These are phyloP conservation scores for Nothocercus julius DNA, from an alignment of 2,113 vertebrate genomes.

Conservation along the genomic window DNA sequence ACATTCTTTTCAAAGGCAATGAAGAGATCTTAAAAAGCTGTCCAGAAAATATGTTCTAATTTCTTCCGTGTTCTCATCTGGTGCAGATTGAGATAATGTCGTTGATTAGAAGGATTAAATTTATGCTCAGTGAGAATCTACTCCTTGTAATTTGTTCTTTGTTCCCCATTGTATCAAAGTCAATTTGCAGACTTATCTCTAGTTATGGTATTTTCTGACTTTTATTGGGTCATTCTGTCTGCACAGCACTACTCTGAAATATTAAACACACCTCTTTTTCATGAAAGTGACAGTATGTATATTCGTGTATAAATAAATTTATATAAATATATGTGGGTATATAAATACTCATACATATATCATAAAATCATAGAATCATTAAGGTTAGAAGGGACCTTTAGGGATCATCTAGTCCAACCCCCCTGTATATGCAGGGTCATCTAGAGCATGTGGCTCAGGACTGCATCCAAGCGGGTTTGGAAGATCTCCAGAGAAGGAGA, in stretches of 20 bases:
- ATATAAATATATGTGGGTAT: not conserved
- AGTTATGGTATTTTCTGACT: not conserved
- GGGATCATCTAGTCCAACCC: no score
- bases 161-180: not conserved
- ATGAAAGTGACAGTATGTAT: not conserved
- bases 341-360: not conserved
- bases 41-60: not conserved
- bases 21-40: not conserved
- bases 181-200: not conserved
- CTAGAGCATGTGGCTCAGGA: no score
- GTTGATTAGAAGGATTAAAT: not conserved
- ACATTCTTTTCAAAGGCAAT: not conserved
- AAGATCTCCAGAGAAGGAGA: no score
- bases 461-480: no score
- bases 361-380: no score
- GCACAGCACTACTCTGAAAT: accelerated
- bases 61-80: not conserved
- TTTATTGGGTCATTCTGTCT: not conserved
- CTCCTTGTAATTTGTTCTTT: not conserved
- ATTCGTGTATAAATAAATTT: not conserved
- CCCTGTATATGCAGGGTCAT: no score
- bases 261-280: not conserved
- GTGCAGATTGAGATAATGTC: not conserved
- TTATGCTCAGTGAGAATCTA: not conserved
- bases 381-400: no score